Conservation (phyloP, 2,797 vertebrate species). For the Ambastaia sidthimunki region DNA sequence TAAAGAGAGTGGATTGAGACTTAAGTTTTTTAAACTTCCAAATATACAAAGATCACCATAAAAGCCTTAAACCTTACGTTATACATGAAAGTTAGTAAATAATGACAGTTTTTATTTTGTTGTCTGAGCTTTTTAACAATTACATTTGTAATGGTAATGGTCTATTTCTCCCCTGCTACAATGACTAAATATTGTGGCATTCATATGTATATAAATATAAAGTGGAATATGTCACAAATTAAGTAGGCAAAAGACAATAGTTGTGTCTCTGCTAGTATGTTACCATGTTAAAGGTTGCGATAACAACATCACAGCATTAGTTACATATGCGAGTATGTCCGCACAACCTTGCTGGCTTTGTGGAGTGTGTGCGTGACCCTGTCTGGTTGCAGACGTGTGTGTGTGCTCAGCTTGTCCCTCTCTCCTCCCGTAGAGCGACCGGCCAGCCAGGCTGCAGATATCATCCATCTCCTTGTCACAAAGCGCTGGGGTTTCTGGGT, state of each 20-base stretch:
- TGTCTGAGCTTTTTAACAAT: too few species aligned
- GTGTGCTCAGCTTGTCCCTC: conserved; percentile 42
- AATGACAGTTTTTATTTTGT: too few species aligned
- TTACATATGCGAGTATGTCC: conserved; percentile 42
- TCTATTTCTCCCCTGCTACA: too few species aligned
- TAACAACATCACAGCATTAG: conserved; percentile 53
- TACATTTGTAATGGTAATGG: too few species aligned
- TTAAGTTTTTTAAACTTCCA: too few species aligned
- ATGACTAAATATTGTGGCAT: too few species aligned
- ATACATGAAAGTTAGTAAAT: too few species aligned
- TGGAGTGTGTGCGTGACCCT: conserved; percentile 40
- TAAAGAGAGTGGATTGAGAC: too few species aligned
- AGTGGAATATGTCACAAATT: background rate
- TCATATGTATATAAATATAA: background rate
- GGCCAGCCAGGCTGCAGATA: conserved; percentile 89
- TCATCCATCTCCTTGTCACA: conserved; percentile 98
- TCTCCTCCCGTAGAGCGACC: conserved; percentile 76
- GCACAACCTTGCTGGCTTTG: conserved; percentile 9
- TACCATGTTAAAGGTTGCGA: conserved; percentile 16
- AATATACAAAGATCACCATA: background rate
- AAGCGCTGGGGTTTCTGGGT: conserved; percentile 87
- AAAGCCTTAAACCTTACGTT: background rate
- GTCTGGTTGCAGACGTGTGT: conserved; percentile 20
- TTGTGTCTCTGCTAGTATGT: background rate
- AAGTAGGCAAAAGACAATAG: background rate